Evolutionary conservation across 2,888 invertebrate species (phyloP), one percentile per base, ranked within the genome.

Genomic region (Leptinotarsa juncta): DNA sequence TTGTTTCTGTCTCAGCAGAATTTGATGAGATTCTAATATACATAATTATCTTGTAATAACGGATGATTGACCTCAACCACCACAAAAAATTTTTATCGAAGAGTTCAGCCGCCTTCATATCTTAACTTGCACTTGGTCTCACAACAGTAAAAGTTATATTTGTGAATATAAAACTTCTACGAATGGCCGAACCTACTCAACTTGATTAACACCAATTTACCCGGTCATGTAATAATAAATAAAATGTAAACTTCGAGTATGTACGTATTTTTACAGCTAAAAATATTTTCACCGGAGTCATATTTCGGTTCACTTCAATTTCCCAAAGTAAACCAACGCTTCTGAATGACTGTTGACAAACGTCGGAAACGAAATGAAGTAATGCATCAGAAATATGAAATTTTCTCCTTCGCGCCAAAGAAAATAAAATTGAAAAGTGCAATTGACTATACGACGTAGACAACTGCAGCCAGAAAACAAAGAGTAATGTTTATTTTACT

Each of bases 261-360:
- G 60, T 71, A 67, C 55, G 67, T 70, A 67, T 68, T 73, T 73
- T 76, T 76, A 75, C 57, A 75, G 67, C 75, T 73, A 49, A 73
- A 72, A 75, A 75, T 75, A 75, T 75, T 72, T 75, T 67, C 48
- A 67, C 67, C 72, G 65, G 23, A 53, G 49, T 53, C 60, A 67
- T 62, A 66, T 73, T 69, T 67, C 57, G 55, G 68, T 70, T 71
- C 75, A 78, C 81, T 83, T 80, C 83, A 83, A 83, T 83, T 83
- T 82, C 79, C 80, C 81, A 83, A 82, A 83, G 82, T 82, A 83
- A 82, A 83, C 82, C 77, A 77, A 76, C 73, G 74, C 66, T 65
- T 67, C 12, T 32, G 70, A 72, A 70, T 69, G 67, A 53, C 70
- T 72, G 70, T 74, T 72, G 77, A 77, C 77, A 77, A 74, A 74